Base-by-base conservation (phyloP, 2,797 vertebrate genomes). In the Sarcoramphus papa region DNA sequence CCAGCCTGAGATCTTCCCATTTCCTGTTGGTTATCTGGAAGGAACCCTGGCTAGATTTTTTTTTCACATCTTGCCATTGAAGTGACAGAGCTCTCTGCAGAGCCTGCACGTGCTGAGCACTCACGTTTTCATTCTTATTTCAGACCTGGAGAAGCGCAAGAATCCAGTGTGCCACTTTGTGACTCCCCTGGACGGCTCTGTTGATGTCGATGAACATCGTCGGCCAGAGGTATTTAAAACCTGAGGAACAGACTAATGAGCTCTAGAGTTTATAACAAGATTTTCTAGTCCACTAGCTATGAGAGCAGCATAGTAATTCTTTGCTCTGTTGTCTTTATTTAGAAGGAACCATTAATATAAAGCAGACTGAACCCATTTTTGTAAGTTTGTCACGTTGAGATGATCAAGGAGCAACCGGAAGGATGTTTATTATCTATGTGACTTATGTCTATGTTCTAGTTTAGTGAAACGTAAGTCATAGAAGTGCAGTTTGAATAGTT, bases 81-180 rank as follows among this genome's bases (percentile, higher is more conserved):
- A 28, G 56, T 62, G 78, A 2, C 43, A 35, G 72, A 41, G 67
- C 33, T 59, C 30, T 35, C 40, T 70, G 80, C 68, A 41, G 47
- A 56, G 35, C n/a, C 73, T 40, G 22, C 70, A 1, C 0, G 0
- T 37, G 33, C 33, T 50, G 62, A 90, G n/a, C n/a, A 3, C 28
- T 79, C 3, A 1, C 2, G 0, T 27, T 94, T 75, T 31, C 5
- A 0, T 74, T 90, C 65, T n/a, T 31, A 28, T 95, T 96, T 30
- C 97, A 99, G 99, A 99, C 97, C 98, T 99, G 95, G 99, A 99
- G 95, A 99, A 98, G 96, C 98, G 99, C 88, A 98, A 99, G 93
- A 99, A 99, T 87, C 99, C 99, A 0, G 98, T 99, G 57, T 99
- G 99, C 95, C 99, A 99, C 95, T 99, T 99, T 74, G 99, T 99